Conservation (phyloP, 2,797 vertebrate species). For the Takifugu rubripes region DNA sequence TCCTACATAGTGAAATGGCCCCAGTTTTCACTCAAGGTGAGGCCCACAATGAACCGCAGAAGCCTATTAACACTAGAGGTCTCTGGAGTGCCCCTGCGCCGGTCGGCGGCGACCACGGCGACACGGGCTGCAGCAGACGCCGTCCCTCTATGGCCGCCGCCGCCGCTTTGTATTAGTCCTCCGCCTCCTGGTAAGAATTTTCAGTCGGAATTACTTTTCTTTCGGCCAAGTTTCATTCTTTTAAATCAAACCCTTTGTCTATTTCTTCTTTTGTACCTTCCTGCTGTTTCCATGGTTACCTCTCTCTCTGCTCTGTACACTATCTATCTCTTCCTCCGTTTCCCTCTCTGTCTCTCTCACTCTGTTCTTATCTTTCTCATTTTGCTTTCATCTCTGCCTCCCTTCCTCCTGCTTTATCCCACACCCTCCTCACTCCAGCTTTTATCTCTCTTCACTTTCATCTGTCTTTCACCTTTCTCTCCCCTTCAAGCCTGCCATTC, state of each 20-base stretch:
- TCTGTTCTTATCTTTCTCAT: conserved; percentile 88
- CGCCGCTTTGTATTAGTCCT: conserved; percentile 73
- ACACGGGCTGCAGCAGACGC: conserved; percentile 49
- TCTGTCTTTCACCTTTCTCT: conserved; percentile 88
- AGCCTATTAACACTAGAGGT: conserved; percentile 76
- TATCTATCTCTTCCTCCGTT: conserved; percentile 84
- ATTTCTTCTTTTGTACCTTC: conserved; percentile 86
- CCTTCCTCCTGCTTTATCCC: conserved; percentile 86
- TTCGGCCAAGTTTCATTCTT: conserved; percentile 84
- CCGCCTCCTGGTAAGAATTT: conserved; percentile 78
- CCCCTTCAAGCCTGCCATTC: conserved; percentile 85
- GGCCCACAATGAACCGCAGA: conserved; percentile 66
- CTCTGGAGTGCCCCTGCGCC: conserved; percentile 64
- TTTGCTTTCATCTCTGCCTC: conserved; percentile 87
- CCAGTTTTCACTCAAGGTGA: conserved; percentile 70
- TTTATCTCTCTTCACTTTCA: conserved; percentile 88
- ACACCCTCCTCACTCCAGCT: conserved; percentile 82
- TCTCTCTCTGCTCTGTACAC: conserved; percentile 83
- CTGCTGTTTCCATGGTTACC: conserved; percentile 87
- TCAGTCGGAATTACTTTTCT: conserved; percentile 82
- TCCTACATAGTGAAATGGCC: conserved; percentile 65
- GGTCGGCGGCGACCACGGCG: conserved; percentile 55
- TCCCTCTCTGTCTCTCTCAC: conserved; percentile 83
- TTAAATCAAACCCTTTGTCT: conserved; percentile 85
- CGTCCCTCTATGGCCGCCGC: conserved; percentile 58